These are phyloP conservation scores for Paralvinella palmiformis DNA, from an alignment of 1,140 invertebrate species.

Conservation along the genomic window DNA sequence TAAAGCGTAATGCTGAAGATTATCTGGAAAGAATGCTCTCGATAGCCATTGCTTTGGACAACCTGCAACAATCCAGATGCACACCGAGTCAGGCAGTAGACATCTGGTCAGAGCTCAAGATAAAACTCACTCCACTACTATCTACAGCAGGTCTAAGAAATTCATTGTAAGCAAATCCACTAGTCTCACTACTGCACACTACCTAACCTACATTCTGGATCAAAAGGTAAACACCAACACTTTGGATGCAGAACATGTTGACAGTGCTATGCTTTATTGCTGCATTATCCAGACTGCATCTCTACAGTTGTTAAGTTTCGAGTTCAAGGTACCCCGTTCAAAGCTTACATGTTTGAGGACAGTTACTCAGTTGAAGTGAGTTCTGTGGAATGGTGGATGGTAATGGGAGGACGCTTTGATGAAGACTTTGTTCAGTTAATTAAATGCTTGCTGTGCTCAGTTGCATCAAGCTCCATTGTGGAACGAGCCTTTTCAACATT, in stretches of 20 bases:
- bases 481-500: conserved; percentile 7
- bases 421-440: conserved; percentile 3
- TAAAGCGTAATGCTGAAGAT: conserved; percentile 10
- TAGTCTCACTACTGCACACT: conserved; percentile 8
- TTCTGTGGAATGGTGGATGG: conserved; percentile 6
- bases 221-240: conserved; percentile 1
- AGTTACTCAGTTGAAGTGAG: conserved; percentile 5
- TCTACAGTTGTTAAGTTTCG: conserved; percentile 10
- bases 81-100: conserved; percentile 7
- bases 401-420: conserved; percentile 7
- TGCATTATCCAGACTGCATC: conserved; percentile 5
- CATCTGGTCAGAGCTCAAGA: conserved; percentile 8
- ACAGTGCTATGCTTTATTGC: conserved; percentile 10
- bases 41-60: conserved; percentile 9
- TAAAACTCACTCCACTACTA: conserved; percentile 6
- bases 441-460: conserved; percentile 8
- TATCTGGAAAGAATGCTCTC: conserved; percentile 7
- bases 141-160: conserved; percentile 9
- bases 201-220: conserved; percentile 6
- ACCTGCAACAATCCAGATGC: conserved; percentile 7
- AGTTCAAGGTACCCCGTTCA: conserved; percentile 2
- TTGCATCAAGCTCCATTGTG: conserved; percentile 5
- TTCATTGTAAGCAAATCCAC: conserved; percentile 7
- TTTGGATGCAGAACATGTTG: conserved; percentile 7
- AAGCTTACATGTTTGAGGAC: conserved; percentile 8